phyloP scores from a whole-genome alignment of 2,888 invertebrate genomes.

The Nineta flava region DNA sequence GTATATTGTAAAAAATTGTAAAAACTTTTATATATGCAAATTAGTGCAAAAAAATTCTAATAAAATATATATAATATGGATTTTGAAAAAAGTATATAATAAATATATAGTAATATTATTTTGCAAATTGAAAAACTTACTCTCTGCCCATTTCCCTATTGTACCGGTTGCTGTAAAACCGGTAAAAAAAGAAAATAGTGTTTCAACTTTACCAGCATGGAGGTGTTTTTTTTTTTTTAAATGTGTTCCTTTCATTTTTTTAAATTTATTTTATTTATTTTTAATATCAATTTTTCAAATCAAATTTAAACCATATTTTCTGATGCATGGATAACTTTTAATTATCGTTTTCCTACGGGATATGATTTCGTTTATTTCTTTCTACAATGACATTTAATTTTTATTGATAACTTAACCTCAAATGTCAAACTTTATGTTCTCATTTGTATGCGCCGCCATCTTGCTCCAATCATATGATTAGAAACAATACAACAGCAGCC shows the following conservation, averaged over 20 bases:
- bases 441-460: no score
- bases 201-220: no score
- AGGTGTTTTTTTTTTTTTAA: background rate
- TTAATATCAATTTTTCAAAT: background rate
- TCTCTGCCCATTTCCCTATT: background rate
- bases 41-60: no score
- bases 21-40: background rate
- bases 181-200: background rate
- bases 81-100: background rate
- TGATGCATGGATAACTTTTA: no score
- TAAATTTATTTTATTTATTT: background rate
- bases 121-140: conserved; percentile 1
- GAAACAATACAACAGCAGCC: no score
- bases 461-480: no score
- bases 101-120: background rate
- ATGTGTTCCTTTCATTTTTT: background rate
- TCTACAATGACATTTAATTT: no score
- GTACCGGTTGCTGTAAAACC: background rate
- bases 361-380: no score
- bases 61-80: background rate
- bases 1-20: background rate
- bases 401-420: no score
- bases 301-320: background rate
- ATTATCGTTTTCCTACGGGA: no score
- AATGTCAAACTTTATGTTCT: no score